Conservation (phyloP, 2,113 vertebrate genomes). For the Terrapene triunguis region DNA sequence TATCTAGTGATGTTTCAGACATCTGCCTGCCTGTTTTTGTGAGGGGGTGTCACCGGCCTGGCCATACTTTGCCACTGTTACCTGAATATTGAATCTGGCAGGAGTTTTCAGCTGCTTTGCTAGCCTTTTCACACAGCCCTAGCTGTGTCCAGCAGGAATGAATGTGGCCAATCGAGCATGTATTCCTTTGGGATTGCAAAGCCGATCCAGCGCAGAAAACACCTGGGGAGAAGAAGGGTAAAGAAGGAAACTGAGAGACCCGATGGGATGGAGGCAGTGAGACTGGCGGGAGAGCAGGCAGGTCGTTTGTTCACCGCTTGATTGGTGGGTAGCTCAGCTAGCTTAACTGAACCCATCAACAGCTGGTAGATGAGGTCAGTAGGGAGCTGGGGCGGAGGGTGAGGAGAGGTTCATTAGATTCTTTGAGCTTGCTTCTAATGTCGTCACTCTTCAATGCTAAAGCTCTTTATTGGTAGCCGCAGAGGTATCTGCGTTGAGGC, state of each 20-base stretch:
- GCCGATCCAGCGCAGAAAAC: neutral
- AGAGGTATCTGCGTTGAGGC: neutral
- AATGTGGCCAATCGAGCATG: neutral
- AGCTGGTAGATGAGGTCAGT: constrained; percentile 63
- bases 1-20: neutral
- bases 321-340: constrained; percentile 43
- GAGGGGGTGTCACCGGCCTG: neutral
- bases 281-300: neutral
- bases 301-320: constrained; percentile 37
- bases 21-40: neutral
- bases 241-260: neutral
- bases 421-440: neutral
- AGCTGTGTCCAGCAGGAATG: neutral
- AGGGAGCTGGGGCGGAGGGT: neutral
- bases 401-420: constrained; percentile 37
- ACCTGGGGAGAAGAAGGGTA: neutral
- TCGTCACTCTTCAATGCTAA: constrained; percentile 44
- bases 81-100: neutral
- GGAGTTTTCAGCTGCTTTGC: neutral
- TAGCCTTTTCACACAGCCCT: accelerated
- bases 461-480: constrained; percentile 30
- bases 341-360: constrained; percentile 55
- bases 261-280: neutral
- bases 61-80: neutral
- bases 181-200: neutral